Evolutionary conservation across 2,797 vertebrate genomes (phyloP).

Genomic region (Pygocentrus nattereri): DNA sequence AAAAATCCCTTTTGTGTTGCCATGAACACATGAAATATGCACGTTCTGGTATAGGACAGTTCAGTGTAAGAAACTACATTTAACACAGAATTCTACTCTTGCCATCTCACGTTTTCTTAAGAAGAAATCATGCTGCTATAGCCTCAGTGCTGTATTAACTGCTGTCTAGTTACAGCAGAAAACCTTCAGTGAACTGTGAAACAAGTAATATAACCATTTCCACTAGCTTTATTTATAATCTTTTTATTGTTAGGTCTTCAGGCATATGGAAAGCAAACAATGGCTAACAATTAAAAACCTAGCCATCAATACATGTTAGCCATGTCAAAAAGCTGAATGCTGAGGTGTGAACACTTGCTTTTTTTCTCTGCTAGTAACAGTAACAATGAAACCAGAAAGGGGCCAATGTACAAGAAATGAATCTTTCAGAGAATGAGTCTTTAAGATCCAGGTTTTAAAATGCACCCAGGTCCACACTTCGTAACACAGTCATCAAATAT

Average conservation of each 20-base stretch:
- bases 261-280: neutral
- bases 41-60: conserved; percentile 70
- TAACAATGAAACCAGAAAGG: conserved; percentile 11
- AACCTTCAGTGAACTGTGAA: neutral
- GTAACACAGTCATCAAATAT: conserved; percentile 30
- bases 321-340: neutral
- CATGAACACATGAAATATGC: conserved; percentile 75
- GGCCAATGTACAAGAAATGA: neutral
- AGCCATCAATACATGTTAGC: neutral
- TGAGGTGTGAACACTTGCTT: neutral
- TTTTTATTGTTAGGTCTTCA: neutral
- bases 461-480: conserved; percentile 20
- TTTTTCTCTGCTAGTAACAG: conserved; percentile 13
- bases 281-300: conserved; percentile 3
- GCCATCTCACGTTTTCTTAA: conserved; percentile 53
- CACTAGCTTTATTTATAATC: neutral
- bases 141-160: conserved; percentile 46
- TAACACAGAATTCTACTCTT: conserved; percentile 68
- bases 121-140: conserved; percentile 16
- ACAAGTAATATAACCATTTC: neutral
- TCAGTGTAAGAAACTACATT: conserved; percentile 84
- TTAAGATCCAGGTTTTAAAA: conserved; percentile 36
- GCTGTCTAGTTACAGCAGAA: conserved; percentile 27
- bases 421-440: conserved; percentile 25
- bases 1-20: conserved; percentile 77